Base-by-base conservation (phyloP, 2,113 vertebrate genomes). In the Ochotona princeps region DNA sequence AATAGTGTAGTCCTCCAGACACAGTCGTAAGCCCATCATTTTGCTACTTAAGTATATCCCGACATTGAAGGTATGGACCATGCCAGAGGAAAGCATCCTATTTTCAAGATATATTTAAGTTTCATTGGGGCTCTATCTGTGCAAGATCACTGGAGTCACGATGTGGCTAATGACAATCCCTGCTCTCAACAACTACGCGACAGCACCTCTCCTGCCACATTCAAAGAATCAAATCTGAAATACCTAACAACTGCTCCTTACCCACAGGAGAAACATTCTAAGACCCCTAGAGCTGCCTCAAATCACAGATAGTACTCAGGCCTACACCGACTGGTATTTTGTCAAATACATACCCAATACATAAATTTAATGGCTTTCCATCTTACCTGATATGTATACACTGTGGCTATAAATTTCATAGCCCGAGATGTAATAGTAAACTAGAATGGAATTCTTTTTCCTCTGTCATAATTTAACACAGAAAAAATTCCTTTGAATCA, bases 221-320 rank as follows among this genome's bases (percentile, higher is more conserved):
- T 18, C 51, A 23, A 91, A 76, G 23, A 90, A 83, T 92, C 20
- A 83, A 83, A 74, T 76, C 10, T 92, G 66, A 86, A 95, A 51
- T 38, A 60, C 13, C 23, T 69, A 73, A 75, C 47, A 80, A 8
- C 35, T 51, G 14, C 7, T 49, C 49, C 75, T 75, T 65, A 20
- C 32, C 47, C 25, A n/a, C 7, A 18, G 10, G 21, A 18, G 35
- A 38, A 14, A 61, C 15, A 49, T 61, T 35, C 73, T 11, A 70
- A 63, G 74, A 49, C 7, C 32, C n/a, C 54, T 54, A 51, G 12
- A 38, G 60, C 65, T 76, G 65, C 2, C 12, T 61, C 35, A 69
- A 67, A 28, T 5, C 4, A 57, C 1, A 26, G 10, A 44, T 20
- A 66, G 2, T 4, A 57, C 9, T 6, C 8, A 44, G 25, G 2